Percentiles rank a stretch among this genome's conserved stretches.
Evolutionary conservation across 2,888 invertebrate species (phyloP).

Genomic region (Lottia scabra): DNA sequence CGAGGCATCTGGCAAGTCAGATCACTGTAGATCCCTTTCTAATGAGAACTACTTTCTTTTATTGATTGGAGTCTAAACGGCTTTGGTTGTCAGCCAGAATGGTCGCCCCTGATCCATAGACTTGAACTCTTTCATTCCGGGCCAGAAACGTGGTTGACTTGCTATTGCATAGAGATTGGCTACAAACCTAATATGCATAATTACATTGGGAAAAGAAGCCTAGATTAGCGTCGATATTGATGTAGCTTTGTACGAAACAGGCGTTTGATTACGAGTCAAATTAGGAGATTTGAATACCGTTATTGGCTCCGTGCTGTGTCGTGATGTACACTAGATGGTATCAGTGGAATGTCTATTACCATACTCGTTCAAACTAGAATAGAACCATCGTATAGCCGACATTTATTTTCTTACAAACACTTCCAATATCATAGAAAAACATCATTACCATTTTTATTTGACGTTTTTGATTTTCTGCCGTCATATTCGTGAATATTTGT

Average conservation of each 20-base stretch:
- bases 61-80: not conserved
- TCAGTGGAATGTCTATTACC: not conserved
- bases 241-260: not conserved
- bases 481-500: too few relatives aligned
- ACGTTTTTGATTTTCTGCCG: too few relatives aligned
- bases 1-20: not conserved
- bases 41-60: not conserved
- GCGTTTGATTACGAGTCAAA: not conserved
- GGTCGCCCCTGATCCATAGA: not conserved
- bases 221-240: not conserved
- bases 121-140: not conserved
- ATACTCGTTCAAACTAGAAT: too few relatives aligned
- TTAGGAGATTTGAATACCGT: not conserved
- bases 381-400: too few relatives aligned
- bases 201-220: conserved; percentile 2
- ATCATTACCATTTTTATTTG: too few relatives aligned
- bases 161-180: conserved; percentile 3
- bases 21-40: not conserved
- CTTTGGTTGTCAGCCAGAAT: conserved; percentile 1
- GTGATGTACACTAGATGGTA: not conserved
- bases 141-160: not conserved
- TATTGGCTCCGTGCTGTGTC: not conserved
- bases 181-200: conserved; percentile 1
- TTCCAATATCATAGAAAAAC: too few relatives aligned
- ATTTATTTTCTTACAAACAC: too few relatives aligned